These are phyloP conservation scores for Caenorhabditis zanzibari DNA, from an alignment of 2,888 invertebrate species.

Conservation along the genomic window DNA sequence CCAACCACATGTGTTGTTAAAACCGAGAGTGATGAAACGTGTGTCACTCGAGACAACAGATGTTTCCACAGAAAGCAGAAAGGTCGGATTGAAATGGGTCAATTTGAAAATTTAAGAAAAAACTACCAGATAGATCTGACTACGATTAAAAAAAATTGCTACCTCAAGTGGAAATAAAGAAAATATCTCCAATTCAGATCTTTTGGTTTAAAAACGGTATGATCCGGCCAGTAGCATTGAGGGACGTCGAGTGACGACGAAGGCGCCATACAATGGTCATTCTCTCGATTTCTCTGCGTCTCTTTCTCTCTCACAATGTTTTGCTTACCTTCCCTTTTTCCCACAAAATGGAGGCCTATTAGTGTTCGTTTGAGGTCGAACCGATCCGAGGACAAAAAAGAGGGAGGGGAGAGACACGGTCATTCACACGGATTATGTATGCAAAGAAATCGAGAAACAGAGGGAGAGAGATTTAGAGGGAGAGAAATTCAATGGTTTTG, in stretches of 20 bases:
- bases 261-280: conserved; percentile 28
- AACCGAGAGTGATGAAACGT: conserved; percentile 7
- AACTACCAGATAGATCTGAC: neutral
- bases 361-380: conserved; percentile 64
- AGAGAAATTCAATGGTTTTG: conserved; percentile 22
- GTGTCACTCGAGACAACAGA: conserved; percentile 6
- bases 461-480: conserved; percentile 33
- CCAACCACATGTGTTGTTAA: neutral
- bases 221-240: neutral
- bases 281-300: conserved; percentile 10
- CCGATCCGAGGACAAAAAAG: conserved; percentile 10
- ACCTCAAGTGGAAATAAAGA: conserved; percentile 14
- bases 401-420: conserved; percentile 20
- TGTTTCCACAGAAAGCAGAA: neutral
- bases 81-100: conserved; percentile 6
- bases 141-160: conserved; percentile 7
- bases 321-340: conserved; percentile 9
- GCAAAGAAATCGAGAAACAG: conserved; percentile 14
- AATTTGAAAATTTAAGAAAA: neutral
- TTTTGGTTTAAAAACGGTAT: conserved; percentile 19
- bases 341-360: conserved; percentile 63
- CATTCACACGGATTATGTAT: conserved; percentile 61
- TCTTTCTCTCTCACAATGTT: neutral
- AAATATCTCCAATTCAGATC: neutral
- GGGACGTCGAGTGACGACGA: neutral